Evolutionary conservation across 2,113 vertebrate species (phyloP).

Genomic region (Odocoileus hemionus): DNA sequence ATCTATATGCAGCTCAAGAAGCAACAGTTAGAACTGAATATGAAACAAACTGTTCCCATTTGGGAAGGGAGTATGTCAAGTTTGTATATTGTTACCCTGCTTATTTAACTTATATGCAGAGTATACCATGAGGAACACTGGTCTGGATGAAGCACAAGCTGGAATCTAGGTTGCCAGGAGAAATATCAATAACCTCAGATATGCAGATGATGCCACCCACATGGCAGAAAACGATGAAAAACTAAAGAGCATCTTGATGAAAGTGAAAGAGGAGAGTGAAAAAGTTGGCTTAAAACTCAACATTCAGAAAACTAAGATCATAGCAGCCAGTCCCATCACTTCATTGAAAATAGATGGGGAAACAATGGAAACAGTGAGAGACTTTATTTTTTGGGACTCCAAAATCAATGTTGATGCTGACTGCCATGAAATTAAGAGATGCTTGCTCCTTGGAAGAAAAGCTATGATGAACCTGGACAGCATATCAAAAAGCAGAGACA

Average conservation of each 20-base stretch:
- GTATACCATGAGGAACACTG: background rate
- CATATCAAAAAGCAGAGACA: background rate
- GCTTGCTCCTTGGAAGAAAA: background rate
- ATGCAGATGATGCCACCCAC: background rate
- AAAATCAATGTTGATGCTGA: background rate
- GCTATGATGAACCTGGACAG: background rate
- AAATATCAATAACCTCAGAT: background rate
- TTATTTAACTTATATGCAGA: background rate
- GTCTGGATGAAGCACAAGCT: background rate
- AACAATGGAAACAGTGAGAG: background rate
- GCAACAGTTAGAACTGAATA: background rate
- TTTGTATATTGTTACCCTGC: background rate
- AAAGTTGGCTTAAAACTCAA: background rate
- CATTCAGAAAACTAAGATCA: background rate
- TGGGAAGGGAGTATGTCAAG: background rate
- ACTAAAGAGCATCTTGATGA: background rate
- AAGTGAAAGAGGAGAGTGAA: background rate
- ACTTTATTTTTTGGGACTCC: background rate
- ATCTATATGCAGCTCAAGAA: background rate
- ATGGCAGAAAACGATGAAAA: background rate
- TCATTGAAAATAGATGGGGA: background rate
- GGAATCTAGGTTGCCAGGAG: accelerated
- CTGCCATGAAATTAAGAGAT: background rate
- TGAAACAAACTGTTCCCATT: background rate
- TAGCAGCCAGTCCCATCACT: background rate